Evolutionary conservation across 2,797 vertebrate species (phyloP).

Genomic region (Microhierax caerulescens): DNA sequence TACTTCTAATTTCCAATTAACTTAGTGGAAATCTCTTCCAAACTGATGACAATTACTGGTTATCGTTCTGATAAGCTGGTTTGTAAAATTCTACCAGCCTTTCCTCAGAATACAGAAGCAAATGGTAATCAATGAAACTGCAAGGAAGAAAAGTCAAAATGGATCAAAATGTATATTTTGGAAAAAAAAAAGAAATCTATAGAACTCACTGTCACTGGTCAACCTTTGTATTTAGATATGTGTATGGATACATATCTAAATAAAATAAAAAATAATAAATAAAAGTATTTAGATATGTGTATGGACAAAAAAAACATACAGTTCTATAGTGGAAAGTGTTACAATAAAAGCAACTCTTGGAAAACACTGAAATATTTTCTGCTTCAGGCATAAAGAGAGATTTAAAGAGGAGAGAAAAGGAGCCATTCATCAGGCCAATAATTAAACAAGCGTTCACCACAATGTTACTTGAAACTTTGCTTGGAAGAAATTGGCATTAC

Average conservation of each 20-base stretch:
- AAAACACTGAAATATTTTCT: not conserved
- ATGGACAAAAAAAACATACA: not conserved
- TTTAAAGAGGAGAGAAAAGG: not conserved
- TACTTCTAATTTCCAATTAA: not conserved
- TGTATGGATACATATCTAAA: not conserved
- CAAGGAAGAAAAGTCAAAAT: not conserved
- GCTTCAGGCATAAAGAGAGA: constrained; percentile 1
- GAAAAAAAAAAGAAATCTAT: not conserved
- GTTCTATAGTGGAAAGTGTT: not conserved
- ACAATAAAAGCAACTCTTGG: not conserved
- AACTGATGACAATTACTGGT: not conserved
- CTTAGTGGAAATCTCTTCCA: not conserved
- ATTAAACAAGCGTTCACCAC: not conserved
- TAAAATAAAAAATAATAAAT: too few relatives aligned
- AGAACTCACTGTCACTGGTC: not conserved
- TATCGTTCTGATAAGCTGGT: not conserved
- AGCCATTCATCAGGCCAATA: not conserved
- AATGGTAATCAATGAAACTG: not conserved
- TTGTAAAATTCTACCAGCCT: not conserved
- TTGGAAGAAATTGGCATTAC: not conserved
- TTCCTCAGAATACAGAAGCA: not conserved
- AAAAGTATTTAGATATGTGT: not conserved
- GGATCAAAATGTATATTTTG: not conserved
- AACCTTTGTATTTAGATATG: not conserved
- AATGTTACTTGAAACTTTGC: not conserved